Evolutionary conservation across 2,113 vertebrate species (phyloP).

Genomic region (Microcebus murinus): DNA sequence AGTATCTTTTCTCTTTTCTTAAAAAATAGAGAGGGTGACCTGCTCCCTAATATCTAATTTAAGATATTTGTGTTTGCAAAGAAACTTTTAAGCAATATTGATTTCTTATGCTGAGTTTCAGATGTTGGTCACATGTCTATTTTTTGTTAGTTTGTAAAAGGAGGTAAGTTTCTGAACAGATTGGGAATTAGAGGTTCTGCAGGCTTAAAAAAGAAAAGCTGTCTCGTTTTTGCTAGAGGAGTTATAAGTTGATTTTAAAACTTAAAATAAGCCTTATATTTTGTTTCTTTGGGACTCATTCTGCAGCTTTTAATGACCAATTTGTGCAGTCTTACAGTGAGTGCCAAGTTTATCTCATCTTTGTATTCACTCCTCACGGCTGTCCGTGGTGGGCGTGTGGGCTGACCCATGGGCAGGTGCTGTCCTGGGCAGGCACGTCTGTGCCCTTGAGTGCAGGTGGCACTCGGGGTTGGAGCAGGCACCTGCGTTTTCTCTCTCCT

Average conservation of each 20-base stretch:
- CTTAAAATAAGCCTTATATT: slow-evolving; percentile 49
- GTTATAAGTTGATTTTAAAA: slow-evolving; percentile 48
- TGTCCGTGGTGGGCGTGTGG: background rate
- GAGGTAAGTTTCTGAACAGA: slow-evolving; percentile 58
- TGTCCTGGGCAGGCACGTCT: background rate
- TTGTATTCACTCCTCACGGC: background rate
- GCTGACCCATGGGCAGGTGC: background rate
- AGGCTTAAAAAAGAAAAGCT: slow-evolving; percentile 52
- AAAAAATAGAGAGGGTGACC: background rate
- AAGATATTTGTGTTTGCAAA: slow-evolving; percentile 44
- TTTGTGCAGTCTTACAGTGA: background rate
- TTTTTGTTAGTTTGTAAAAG: slow-evolving; percentile 62
- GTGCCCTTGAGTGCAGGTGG: background rate
- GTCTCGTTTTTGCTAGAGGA: slow-evolving; percentile 13
- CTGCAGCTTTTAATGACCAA: background rate
- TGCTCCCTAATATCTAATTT: background rate
- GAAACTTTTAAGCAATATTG: slow-evolving; percentile 7
- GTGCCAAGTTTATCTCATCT: background rate
- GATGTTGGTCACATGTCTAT: background rate
- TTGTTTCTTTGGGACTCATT: slow-evolving; percentile 8
- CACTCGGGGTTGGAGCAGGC: background rate
- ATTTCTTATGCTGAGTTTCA: slow-evolving; percentile 11
- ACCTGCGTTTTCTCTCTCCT: background rate
- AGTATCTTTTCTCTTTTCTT: background rate
- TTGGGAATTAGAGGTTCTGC: slow-evolving; percentile 18